phyloP scores from a whole-genome alignment of 1,140 invertebrate genomes.

The Pachypsylla venusta region DNA sequence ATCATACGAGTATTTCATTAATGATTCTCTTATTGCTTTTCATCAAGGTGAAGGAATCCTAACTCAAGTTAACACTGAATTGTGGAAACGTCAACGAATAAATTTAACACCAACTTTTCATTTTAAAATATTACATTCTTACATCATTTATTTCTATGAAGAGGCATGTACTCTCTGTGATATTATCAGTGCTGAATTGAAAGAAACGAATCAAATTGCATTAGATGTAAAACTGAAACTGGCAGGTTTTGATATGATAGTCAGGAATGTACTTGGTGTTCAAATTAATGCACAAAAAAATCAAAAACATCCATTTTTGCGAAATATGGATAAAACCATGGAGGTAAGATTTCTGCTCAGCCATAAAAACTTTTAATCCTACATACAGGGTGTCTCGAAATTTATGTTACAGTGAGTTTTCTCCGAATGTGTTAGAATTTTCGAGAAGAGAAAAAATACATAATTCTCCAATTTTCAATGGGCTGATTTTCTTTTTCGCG shows the following conservation, averaged over 20 bases:
- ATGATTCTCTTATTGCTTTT: too few species aligned
- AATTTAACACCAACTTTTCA: background rate
- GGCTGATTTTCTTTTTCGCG: too few species aligned
- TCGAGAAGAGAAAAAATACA: too few species aligned
- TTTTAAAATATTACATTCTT: background rate
- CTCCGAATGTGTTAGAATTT: too few species aligned
- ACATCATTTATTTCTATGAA: conserved; percentile 1
- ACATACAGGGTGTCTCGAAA: too few species aligned
- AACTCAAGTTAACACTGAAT: background rate
- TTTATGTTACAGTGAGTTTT: too few species aligned
- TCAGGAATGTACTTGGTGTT: background rate
- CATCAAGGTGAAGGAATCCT: conserved; percentile 7
- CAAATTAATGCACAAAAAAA: background rate
- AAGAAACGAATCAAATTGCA: background rate
- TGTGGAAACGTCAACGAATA: background rate
- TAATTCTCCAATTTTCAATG: too few species aligned
- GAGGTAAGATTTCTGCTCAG: too few species aligned
- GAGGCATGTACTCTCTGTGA: background rate
- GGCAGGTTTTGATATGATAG: conserved; percentile 3
- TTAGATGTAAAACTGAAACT: background rate
- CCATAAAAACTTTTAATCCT: too few species aligned
- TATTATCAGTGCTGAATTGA: background rate
- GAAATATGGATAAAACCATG: background rate
- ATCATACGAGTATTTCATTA: too few species aligned
- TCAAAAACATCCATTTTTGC: background rate